Evolutionary conservation across 2,797 vertebrate species (phyloP).

Genomic region (Onychomys torridus): DNA sequence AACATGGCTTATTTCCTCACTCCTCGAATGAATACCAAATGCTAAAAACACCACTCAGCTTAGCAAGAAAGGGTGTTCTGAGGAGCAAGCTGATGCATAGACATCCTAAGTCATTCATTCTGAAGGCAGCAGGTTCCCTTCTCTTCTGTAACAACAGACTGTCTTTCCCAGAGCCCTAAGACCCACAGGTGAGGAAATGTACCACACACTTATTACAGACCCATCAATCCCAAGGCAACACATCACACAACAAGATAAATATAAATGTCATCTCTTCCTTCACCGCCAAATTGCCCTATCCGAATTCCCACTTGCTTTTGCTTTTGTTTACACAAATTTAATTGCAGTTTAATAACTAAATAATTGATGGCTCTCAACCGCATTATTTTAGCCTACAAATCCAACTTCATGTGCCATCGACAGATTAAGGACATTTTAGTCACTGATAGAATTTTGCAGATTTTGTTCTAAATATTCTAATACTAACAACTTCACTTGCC

Average conservation of each 20-base stretch:
- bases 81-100: not conserved
- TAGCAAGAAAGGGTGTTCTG: not conserved
- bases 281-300: not conserved
- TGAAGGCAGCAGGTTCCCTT: not conserved
- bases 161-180: not conserved
- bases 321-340: slow-evolving; percentile 2
- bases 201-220: not conserved
- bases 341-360: not conserved
- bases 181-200: not conserved
- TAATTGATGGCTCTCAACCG: not conserved
- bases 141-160: not conserved
- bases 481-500: slow-evolving; percentile 23
- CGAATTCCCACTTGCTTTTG: slow-evolving; percentile 41
- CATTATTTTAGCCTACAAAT: slow-evolving; percentile 13
- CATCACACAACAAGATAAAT: not conserved
- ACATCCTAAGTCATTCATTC: not conserved
- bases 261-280: slow-evolving; percentile 21
- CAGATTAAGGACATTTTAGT: not conserved
- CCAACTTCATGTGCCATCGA: not conserved
- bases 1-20: not conserved
- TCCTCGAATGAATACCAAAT: not conserved
- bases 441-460: not conserved
- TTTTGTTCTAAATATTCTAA: not conserved
- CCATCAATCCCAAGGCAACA: not conserved
- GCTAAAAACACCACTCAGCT: not conserved